A percentile compares a stretch with the other conserved stretches of the same genome.
phyloP scores from a whole-genome alignment of 2,797 vertebrate genomes.

The Rhodeus uyekii region DNA sequence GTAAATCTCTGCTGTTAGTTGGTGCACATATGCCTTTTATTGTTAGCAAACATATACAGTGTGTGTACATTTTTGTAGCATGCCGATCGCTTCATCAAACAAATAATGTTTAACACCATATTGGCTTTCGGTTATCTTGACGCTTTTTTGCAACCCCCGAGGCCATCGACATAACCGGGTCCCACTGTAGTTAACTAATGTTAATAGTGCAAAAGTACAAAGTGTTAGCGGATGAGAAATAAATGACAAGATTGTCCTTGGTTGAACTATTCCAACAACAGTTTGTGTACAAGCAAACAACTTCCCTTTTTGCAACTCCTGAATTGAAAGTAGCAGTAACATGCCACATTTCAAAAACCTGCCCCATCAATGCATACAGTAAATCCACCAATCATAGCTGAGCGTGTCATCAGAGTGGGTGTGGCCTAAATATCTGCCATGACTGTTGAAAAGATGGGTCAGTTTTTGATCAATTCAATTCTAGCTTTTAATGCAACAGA shows the following conservation, averaged over 20 bases:
- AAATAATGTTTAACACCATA: no score
- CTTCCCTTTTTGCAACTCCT: slow-evolving; percentile 62
- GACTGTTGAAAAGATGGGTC: slow-evolving; percentile 15
- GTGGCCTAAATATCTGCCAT: neutral
- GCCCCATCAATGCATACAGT: slow-evolving; percentile 30
- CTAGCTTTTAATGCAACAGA: slow-evolving; percentile 48
- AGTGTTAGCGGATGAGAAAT: neutral
- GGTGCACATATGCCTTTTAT: no score
- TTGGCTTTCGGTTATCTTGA: no score
- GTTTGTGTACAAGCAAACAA: neutral
- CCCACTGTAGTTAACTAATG: no score
- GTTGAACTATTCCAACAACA: neutral
- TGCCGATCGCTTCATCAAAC: no score
- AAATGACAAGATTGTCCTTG: neutral
- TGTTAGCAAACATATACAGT: no score
- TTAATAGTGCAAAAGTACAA: no score
- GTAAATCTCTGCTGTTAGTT: no score
- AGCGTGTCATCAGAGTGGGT: slow-evolving; percentile 50
- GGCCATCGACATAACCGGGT: no score
- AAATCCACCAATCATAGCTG: slow-evolving; percentile 46
- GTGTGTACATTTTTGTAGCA: no score
- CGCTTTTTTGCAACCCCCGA: no score
- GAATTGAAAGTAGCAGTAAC: slow-evolving; percentile 51
- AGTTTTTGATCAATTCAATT: slow-evolving; percentile 54
- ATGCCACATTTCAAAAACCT: slow-evolving; percentile 54